Percentiles rank a stretch among this genome's conserved stretches.
Evolutionary conservation across 2,888 invertebrate species (phyloP).

Genomic region (Agrenia bidenticulata): DNA sequence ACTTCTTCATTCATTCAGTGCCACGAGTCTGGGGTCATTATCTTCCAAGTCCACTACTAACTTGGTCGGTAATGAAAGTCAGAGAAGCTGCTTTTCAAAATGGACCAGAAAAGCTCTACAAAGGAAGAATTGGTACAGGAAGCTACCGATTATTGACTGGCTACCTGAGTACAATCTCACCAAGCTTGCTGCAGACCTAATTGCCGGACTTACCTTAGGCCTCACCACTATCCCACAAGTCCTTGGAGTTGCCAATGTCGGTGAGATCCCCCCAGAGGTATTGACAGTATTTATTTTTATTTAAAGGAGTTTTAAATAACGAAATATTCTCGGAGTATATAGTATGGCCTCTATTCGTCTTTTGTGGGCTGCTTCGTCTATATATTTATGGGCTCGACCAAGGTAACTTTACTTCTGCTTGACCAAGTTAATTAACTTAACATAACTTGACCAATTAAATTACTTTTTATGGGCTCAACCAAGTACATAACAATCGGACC

Average conservation of each 20-base stretch:
- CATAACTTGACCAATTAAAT: too few relatives aligned
- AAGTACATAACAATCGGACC: slow-evolving; percentile 60
- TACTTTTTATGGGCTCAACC: too few relatives aligned
- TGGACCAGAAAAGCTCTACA: slow-evolving; percentile 14
- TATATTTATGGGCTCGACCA: slow-evolving; percentile 59
- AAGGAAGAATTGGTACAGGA: slow-evolving; percentile 33
- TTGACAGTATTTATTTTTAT: too few relatives aligned
- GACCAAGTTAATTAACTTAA: too few relatives aligned
- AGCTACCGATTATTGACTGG: slow-evolving; percentile 53
- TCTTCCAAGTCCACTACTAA: too few relatives aligned
- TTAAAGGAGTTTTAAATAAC: too few relatives aligned
- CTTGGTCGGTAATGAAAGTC: too few relatives aligned
- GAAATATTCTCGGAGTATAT: too few relatives aligned
- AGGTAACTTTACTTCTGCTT: too few relatives aligned
- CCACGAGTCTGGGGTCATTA: neutral
- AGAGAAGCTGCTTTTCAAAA: neutral
- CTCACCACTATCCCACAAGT: slow-evolving; percentile 60
- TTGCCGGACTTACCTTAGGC: slow-evolving; percentile 60
- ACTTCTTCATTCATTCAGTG: slow-evolving; percentile 9
- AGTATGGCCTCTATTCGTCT: slow-evolving; percentile 61
- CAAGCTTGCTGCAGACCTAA: slow-evolving; percentile 57
- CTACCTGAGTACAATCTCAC: slow-evolving; percentile 54
- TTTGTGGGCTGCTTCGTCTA: slow-evolving; percentile 61
- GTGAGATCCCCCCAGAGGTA: slow-evolving; percentile 58
- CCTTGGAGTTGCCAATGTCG: slow-evolving; percentile 59